phyloP scores from a whole-genome alignment of 2,888 invertebrate genomes.

The Linnaemya vulpina region DNA sequence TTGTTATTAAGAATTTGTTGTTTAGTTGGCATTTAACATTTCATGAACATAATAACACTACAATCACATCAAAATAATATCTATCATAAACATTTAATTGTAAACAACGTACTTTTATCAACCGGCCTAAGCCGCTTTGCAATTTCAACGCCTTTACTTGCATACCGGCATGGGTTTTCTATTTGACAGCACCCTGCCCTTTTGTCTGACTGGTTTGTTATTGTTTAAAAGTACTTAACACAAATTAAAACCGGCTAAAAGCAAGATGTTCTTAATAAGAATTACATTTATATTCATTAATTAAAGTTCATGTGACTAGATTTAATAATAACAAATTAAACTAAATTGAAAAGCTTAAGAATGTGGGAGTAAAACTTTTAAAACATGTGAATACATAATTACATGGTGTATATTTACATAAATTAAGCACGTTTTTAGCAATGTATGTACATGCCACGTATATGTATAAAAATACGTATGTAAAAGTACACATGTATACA shows the following conservation, averaged over 20 bases:
- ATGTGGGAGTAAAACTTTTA: not conserved
- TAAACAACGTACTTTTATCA: not conserved
- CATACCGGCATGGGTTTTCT: not conserved
- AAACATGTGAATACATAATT: not conserved
- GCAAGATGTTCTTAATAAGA: not conserved
- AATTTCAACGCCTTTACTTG: not conserved
- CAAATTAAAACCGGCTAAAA: conserved; percentile 4
- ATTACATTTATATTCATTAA: not conserved
- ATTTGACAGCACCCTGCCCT: not conserved
- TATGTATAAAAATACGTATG: too few species aligned
- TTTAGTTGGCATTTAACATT: too few species aligned
- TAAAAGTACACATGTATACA: too few species aligned
- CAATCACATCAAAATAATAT: too few species aligned
- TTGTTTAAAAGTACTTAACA: not conserved
- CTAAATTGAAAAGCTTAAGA: not conserved
- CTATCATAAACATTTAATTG: not conserved
- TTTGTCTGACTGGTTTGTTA: too few species aligned
- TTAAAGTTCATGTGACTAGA: not conserved
- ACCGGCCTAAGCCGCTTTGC: not conserved
- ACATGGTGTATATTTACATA: not conserved
- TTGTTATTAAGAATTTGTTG: too few species aligned
- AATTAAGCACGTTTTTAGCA: not conserved
- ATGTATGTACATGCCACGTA: too few species aligned
- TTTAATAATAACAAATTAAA: not conserved
- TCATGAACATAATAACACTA: too few species aligned